Evolutionary conservation across 2,797 vertebrate species (phyloP).

Genomic region (Heliangelus exortis): DNA sequence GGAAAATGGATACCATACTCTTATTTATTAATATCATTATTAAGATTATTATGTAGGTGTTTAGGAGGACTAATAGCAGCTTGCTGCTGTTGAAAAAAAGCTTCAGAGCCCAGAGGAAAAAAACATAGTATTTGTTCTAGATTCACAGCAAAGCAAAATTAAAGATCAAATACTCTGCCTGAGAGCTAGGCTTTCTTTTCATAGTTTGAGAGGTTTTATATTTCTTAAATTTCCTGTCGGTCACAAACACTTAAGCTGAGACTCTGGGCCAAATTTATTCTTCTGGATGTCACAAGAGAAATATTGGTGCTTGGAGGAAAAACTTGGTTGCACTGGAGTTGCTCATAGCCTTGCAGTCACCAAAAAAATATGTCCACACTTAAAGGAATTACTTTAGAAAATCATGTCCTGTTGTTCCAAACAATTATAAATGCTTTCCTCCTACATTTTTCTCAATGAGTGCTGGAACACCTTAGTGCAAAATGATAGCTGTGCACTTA

Average conservation of each 20-base stretch:
- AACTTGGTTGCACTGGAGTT: neutral
- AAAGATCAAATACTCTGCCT: neutral
- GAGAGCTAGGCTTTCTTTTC: neutral
- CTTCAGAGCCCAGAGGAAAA: neutral
- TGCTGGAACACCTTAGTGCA: neutral
- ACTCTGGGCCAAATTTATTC: constrained; percentile 11
- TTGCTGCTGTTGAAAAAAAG: neutral
- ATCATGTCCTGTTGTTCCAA: neutral
- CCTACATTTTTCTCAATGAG: neutral
- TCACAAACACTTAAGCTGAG: constrained; percentile 37
- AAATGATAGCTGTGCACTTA: neutral
- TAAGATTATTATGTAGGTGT: neutral
- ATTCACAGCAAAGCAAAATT: neutral
- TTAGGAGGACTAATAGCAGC: neutral
- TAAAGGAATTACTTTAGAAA: constrained; percentile 24
- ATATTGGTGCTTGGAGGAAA: constrained; percentile 9
- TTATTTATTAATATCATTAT: neutral
- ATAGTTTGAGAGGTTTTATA: neutral
- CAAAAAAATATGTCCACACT: neutral
- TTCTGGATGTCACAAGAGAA: constrained; percentile 16
- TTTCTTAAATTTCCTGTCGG: constrained; percentile 38
- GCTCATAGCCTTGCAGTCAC: constrained; percentile 3
- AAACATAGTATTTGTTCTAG: neutral
- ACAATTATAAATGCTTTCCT: neutral
- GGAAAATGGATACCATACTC: neutral